Percentiles rank a stretch among this genome's conserved stretches.
These are phyloP conservation scores for Dicentrarchus labrax DNA, from an alignment of 2,113 vertebrate genomes.

Conservation along the genomic window DNA sequence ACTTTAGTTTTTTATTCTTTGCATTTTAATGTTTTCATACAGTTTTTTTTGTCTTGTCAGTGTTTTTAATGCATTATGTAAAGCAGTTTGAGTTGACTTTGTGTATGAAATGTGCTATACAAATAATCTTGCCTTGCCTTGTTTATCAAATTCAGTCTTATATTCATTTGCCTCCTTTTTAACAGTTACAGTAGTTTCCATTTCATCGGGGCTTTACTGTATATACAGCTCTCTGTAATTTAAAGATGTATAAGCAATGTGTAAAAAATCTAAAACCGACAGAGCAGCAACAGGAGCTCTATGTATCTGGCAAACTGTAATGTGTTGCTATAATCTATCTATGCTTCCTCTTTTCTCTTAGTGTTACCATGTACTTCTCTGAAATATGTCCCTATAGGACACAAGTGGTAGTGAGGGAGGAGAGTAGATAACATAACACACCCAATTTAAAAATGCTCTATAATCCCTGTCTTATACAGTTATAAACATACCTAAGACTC, in stretches of 20 bases:
- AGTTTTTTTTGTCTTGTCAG: not conserved
- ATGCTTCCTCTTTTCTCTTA: not conserved
- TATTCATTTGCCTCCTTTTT: not conserved
- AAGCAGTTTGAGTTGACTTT: not conserved
- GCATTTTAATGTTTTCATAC: not conserved
- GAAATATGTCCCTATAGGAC: not conserved
- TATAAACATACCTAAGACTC: not conserved
- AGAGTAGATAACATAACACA: not conserved
- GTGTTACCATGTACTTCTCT: not conserved
- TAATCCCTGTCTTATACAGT: not conserved
- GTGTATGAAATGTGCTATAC: not conserved
- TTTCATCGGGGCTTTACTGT: not conserved
- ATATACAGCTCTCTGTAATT: not conserved
- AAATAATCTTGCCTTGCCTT: not conserved
- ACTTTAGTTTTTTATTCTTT: not conserved
- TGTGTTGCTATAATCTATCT: not conserved
- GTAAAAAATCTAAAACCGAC: not conserved
- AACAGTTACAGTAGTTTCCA: not conserved
- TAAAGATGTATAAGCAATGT: not conserved
- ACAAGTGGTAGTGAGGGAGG: not conserved
- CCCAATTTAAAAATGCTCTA: not conserved
- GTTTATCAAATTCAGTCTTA: not conserved
- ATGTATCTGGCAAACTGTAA: conserved; percentile 9
- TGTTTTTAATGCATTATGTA: not conserved
- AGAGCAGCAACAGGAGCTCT: not conserved